phyloP scores from a whole-genome alignment of 2,113 vertebrate genomes.

The zebrafish (Danio rerio) region GRCz12tu NC_133195.1:39367501-39368000 shows the following conservation, averaged over 20 bases:
- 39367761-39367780: constrained; percentile 6
- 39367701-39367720: constrained; percentile 47
- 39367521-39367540: constrained; percentile 35
- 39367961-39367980: not conserved
- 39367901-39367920: not conserved
- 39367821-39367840: constrained; percentile 34
- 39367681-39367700: constrained; percentile 42
- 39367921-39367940: not conserved
- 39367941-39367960: not conserved
- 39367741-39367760: constrained; percentile 32
- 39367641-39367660: constrained; percentile 45
- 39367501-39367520: constrained; percentile 56
- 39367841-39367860: constrained; percentile 20
- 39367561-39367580: constrained; percentile 48
- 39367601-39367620: constrained; percentile 50
- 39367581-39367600: constrained; percentile 52
- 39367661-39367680: constrained; percentile 27
- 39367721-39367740: constrained; percentile 34
- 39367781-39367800: constrained; percentile 33
- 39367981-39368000: not conserved
- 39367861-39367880: not conserved
- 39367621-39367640: constrained; percentile 50
- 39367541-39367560: constrained; percentile 54
- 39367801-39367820: constrained; percentile 22
- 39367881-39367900: not conserved